Conservation (phyloP, 2,797 vertebrate genomes). For the Steatocranus sp. region DNA sequence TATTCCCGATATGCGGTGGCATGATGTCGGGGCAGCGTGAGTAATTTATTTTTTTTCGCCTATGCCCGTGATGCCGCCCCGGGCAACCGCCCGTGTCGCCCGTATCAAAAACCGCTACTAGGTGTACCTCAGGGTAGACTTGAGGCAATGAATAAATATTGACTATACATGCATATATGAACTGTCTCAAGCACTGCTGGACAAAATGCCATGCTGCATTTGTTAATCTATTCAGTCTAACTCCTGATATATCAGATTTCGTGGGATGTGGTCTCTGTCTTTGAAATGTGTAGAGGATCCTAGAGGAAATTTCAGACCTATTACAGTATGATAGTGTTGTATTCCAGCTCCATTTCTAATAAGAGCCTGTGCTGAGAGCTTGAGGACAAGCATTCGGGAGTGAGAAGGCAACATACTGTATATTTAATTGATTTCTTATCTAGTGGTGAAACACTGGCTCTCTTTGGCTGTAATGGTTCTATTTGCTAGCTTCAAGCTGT, state of each 20-base stretch:
- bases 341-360: neutral
- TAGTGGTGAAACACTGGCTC: constrained; percentile 44
- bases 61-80: too few species aligned
- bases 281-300: neutral
- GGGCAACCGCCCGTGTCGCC: too few species aligned
- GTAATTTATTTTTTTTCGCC: too few species aligned
- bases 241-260: neutral
- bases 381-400: neutral
- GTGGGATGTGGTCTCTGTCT: neutral
- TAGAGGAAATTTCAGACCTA: neutral
- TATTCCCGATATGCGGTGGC: too few species aligned
- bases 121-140: fast-evolving
- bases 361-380: neutral
- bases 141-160: neutral
- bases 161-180: neutral
- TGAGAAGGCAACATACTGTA: constrained; percentile 3
- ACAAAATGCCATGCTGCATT: neutral
- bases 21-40: too few species aligned
- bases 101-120: too few species aligned
- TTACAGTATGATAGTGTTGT: neutral
- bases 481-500: constrained; percentile 42
- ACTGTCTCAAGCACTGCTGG: neutral
- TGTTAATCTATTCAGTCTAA: neutral
- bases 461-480: constrained; percentile 15
- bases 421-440: constrained; percentile 55